Percentiles rank a stretch among this genome's conserved stretches.
phyloP scores from a whole-genome alignment of 2,113 vertebrate species.

The Gracilinanus agilis region DNA sequence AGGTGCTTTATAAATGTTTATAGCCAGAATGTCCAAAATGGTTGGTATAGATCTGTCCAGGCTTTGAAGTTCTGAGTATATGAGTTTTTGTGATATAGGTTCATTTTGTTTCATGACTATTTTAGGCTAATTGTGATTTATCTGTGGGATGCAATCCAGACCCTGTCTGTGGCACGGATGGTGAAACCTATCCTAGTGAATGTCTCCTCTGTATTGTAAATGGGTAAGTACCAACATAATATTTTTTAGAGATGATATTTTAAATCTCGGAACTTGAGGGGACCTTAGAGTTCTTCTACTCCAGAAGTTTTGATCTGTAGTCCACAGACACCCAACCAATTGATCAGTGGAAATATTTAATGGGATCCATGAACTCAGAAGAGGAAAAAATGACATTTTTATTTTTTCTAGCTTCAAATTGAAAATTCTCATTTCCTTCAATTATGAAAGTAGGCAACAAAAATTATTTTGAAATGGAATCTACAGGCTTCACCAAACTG shows the following conservation, averaged over 20 bases:
- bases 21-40: not conserved
- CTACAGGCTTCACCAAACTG: not conserved
- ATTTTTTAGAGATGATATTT: not conserved
- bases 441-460: not conserved
- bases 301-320: not conserved
- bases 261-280: accelerated
- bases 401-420: not conserved
- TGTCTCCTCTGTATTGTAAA: constrained; percentile 75
- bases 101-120: not conserved
- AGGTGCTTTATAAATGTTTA: too few relatives aligned
- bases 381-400: not conserved
- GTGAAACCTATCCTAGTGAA: constrained; percentile 89
- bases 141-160: constrained; percentile 83
- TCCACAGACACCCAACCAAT: not conserved
- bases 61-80: not conserved
- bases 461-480: not conserved
- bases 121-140: not conserved
- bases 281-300: not conserved
- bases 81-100: not conserved
- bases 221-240: too few relatives aligned
- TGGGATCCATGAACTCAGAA: not conserved
- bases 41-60: too few relatives aligned
- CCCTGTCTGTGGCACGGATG: constrained; percentile 88
- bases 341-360: not conserved
- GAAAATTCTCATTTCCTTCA: not conserved